These are phyloP conservation scores for Bolinopsis microptera DNA, from an alignment of 37 sponge, comb jelly and placozoan species.

Conservation along the genomic window DNA sequence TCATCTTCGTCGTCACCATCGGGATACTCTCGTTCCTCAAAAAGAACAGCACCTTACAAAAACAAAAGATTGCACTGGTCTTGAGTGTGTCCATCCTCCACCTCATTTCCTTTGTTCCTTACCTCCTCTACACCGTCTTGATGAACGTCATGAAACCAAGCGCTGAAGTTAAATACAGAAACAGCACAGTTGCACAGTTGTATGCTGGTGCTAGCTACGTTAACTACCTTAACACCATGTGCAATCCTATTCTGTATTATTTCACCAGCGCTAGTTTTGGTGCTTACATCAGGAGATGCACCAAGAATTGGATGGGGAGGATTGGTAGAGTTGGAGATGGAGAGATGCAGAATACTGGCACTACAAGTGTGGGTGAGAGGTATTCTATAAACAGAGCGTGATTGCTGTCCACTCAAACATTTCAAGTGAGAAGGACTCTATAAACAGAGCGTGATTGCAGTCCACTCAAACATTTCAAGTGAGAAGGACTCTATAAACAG, in stretches of 20 bases:
- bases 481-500: too few species aligned
- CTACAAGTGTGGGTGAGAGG: too few species aligned
- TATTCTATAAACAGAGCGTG: too few species aligned
- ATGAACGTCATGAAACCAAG: background rate
- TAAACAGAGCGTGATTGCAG: too few species aligned
- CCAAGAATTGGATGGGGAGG: background rate
- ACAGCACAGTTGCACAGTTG: background rate
- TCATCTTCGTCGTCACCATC: background rate
- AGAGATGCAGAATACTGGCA: background rate
- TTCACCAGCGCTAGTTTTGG: background rate
- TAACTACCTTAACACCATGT: background rate
- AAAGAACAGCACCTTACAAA: background rate
- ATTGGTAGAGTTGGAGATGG: background rate
- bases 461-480: too few species aligned
- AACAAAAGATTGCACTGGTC: background rate
- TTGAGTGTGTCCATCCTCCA: background rate
- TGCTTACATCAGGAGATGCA: background rate
- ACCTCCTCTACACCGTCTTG: background rate
- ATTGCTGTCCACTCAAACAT: too few species aligned
- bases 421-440: too few species aligned
- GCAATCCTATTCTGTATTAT: background rate
- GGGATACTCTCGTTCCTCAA: background rate
- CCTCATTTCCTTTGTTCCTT: background rate
- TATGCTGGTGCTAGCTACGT: background rate
- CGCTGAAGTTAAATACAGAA: background rate